Conservation (phyloP, 2,797 vertebrate species). For the Pseudochirops corinnae region DNA sequence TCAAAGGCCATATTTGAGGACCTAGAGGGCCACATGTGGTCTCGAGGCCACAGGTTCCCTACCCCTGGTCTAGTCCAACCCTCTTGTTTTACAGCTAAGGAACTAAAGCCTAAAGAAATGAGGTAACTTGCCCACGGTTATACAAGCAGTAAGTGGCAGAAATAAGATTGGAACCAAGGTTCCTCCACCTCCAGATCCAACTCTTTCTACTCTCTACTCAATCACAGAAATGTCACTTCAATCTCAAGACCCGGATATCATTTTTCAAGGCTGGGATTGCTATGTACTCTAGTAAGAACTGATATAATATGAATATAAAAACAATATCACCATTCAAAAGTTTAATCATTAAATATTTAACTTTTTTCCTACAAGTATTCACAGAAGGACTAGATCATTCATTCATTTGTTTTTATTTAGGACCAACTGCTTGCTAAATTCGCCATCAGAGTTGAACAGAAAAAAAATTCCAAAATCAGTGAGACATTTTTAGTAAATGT, state of each 20-base stretch:
- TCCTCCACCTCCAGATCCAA: background rate
- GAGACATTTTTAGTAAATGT: conserved; percentile 45
- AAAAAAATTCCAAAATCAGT: conserved; percentile 48
- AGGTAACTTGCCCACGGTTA: background rate
- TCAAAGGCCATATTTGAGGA: too few relatives aligned
- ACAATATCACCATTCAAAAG: background rate
- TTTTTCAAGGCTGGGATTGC: background rate
- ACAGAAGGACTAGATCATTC: conserved; percentile 17
- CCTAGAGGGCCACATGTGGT: too few relatives aligned
- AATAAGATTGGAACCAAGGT: background rate
- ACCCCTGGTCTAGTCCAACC: too few relatives aligned
- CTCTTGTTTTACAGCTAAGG: background rate
- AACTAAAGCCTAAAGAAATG: background rate
- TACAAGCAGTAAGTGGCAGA: background rate
- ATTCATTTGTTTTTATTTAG: conserved; percentile 3
- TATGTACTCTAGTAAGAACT: background rate
- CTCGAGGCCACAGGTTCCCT: too few relatives aligned
- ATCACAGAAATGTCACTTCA: background rate
- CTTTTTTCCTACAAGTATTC: background rate
- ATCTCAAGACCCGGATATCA: background rate
- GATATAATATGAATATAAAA: background rate
- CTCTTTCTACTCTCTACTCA: background rate
- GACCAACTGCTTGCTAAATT: conserved; percentile 17
- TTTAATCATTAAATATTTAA: background rate
- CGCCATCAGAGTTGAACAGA: conserved; percentile 37